Evolutionary conservation across 2,888 invertebrate species (phyloP).

Genomic region (Ennomos erosarius): DNA sequence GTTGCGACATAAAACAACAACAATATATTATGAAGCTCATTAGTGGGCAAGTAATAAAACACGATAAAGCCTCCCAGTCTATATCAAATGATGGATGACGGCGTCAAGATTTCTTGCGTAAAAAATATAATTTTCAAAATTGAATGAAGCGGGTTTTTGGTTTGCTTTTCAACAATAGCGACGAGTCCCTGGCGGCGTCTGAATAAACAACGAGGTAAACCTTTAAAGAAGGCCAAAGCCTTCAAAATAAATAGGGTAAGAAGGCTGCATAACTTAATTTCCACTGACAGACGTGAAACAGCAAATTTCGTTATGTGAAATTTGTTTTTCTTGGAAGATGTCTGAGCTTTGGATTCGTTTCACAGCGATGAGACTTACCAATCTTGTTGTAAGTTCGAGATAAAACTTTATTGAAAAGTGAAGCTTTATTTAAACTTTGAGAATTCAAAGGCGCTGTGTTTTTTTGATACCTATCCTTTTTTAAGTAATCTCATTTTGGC

Average conservation of each 20-base stretch:
- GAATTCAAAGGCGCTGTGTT: too few relatives aligned
- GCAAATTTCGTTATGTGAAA: slow-evolving; percentile 26
- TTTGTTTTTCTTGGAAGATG: slow-evolving; percentile 30
- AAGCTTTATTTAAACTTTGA: too few relatives aligned
- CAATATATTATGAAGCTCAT: background rate
- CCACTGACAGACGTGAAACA: slow-evolving; percentile 30
- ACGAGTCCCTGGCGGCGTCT: slow-evolving; percentile 18
- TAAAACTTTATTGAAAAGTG: too few relatives aligned
- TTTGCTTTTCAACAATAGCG: slow-evolving; percentile 25
- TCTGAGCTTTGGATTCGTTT: slow-evolving; percentile 8
- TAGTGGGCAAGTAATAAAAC: slow-evolving; percentile 15
- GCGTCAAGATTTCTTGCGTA: slow-evolving; percentile 42
- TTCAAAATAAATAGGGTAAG: slow-evolving; percentile 30
- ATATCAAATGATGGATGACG: slow-evolving; percentile 62
- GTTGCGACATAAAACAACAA: background rate
- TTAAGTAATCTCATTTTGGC: too few relatives aligned
- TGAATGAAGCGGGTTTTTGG: slow-evolving; percentile 30
- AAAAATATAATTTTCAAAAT: slow-evolving; percentile 49
- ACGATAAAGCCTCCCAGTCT: slow-evolving; percentile 9
- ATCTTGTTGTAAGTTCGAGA: background rate
- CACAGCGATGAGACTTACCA: slow-evolving; percentile 12
- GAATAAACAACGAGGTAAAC: slow-evolving; percentile 31
- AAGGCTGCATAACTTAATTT: slow-evolving; percentile 34
- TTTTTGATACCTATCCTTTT: too few relatives aligned
- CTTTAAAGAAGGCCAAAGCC: slow-evolving; percentile 27